Evolutionary conservation across 2,888 invertebrate species (phyloP), one percentile per base, ranked within the genome.

Genomic region (Lochmaea crataegi): DNA sequence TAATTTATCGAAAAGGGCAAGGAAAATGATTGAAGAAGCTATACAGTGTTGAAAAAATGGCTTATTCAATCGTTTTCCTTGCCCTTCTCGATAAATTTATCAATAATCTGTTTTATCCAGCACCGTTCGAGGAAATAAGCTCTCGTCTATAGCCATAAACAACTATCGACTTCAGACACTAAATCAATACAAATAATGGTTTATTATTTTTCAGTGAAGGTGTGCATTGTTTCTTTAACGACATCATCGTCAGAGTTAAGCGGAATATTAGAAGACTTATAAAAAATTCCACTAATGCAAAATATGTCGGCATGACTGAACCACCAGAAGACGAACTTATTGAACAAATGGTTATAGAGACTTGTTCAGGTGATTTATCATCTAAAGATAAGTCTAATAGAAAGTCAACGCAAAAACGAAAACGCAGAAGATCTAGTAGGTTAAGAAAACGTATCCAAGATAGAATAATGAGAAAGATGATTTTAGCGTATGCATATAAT

Each of bases 151-250:
- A n/a, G n/a, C n/a, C n/a, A n/a, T n/a, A n/a, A n/a, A n/a, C n/a
- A n/a, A n/a, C n/a, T n/a, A n/a, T n/a, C n/a, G n/a, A n/a, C n/a
- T n/a, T 9, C 53, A 6, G 18, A 56, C 12, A 56, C 18, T 56
- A 22, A 42, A 42, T 61, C 60, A 56, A n/a, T 16, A 65, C n/a
- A n/a, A 41, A 41, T 41, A 41, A 41, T 41, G 9, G 6, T 26
- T 32, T 65, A 12, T 45, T 56, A 2, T 65, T 75, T 73, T 71
- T 12, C n/a, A n/a, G n/a, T n/a, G n/a, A n/a, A n/a, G n/a, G n/a
- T n/a, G n/a, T n/a, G n/a, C n/a, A n/a, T n/a, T n/a, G n/a, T n/a
- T n/a, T n/a, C n/a, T n/a, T n/a, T n/a, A n/a, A n/a, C n/a, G n/a
- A n/a, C n/a, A n/a, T 75, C 16, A 9, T 57, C 9, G 53, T n/a